These are phyloP conservation scores for Ceyx melanurus DNA, from an alignment of 2,113 vertebrate genomes.

Conservation along the genomic window DNA sequence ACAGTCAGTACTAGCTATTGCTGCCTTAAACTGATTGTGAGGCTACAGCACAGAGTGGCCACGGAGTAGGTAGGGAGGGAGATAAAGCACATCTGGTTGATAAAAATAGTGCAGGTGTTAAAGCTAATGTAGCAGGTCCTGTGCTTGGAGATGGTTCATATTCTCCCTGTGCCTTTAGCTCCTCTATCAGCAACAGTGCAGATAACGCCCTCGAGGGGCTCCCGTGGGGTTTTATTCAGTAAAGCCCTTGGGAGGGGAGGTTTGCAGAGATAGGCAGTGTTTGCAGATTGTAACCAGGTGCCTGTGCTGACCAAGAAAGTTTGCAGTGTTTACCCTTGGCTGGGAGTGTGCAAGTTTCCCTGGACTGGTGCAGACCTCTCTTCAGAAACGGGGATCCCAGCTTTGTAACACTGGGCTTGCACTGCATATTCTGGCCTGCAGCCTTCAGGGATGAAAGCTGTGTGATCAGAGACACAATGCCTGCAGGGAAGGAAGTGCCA, in stretches of 20 bases:
- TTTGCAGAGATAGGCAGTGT: conserved; percentile 26
- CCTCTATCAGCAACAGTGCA: conserved; percentile 27
- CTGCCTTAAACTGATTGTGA: background rate
- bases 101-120: conserved; percentile 62
- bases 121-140: conserved; percentile 10
- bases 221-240: background rate
- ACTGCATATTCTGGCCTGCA: background rate
- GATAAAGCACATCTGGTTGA: conserved; percentile 18
- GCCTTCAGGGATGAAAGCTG: background rate
- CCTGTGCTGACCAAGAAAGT: background rate
- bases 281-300: conserved; percentile 21
- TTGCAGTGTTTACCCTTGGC: background rate
- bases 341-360: background rate
- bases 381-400: background rate
- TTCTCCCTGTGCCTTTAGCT: background rate
- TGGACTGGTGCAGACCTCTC: background rate
- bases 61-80: background rate
- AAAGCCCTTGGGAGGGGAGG: background rate
- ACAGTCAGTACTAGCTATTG: background rate
- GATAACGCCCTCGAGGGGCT: conserved; percentile 21
- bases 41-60: background rate
- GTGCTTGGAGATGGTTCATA: background rate
- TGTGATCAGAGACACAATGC: background rate
- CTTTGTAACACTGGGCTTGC: background rate
- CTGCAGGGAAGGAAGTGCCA: background rate